phyloP scores from a whole-genome alignment of 2,888 invertebrate species.

The Hyposoter dolosus region DNA sequence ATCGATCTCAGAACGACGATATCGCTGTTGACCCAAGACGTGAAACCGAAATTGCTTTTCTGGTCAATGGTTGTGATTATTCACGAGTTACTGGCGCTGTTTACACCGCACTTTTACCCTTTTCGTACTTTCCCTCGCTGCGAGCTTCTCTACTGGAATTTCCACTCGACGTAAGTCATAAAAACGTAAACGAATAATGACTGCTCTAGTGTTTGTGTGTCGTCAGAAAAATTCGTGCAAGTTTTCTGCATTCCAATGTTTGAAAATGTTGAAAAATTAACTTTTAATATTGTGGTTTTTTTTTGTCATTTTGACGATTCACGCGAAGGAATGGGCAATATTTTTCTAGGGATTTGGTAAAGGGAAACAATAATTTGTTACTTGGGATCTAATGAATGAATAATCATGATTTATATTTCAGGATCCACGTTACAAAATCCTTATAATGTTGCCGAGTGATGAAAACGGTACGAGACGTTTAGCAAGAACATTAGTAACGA shows the following conservation, averaged over 20 bases:
- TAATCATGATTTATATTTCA: slow-evolving; percentile 68
- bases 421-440: slow-evolving; percentile 89
- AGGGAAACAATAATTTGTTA: neutral
- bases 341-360: neutral
- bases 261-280: too few relatives aligned
- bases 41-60: slow-evolving; percentile 80
- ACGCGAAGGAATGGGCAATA: neutral
- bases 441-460: slow-evolving; percentile 90
- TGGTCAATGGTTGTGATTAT: slow-evolving; percentile 82
- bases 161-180: slow-evolving; percentile 90
- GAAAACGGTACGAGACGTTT: slow-evolving; percentile 87
- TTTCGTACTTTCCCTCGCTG: slow-evolving; percentile 90
- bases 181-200: neutral
- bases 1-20: slow-evolving; percentile 72
- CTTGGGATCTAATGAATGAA: neutral
- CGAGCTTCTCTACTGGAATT: slow-evolving; percentile 91
- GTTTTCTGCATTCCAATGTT: too few relatives aligned
- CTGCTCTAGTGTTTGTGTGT: neutral
- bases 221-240: too few relatives aligned
- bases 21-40: slow-evolving; percentile 70
- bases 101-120: slow-evolving; percentile 92
- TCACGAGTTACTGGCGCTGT: slow-evolving; percentile 86
- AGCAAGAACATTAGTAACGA: slow-evolving; percentile 85
- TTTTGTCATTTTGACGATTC: neutral
- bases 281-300: too few relatives aligned